Percentiles rank a stretch among this genome's conserved stretches.
These are phyloP conservation scores for Phenacoccus solenopsis DNA, from an alignment of 1,140 invertebrate species.

Conservation along the genomic window DNA sequence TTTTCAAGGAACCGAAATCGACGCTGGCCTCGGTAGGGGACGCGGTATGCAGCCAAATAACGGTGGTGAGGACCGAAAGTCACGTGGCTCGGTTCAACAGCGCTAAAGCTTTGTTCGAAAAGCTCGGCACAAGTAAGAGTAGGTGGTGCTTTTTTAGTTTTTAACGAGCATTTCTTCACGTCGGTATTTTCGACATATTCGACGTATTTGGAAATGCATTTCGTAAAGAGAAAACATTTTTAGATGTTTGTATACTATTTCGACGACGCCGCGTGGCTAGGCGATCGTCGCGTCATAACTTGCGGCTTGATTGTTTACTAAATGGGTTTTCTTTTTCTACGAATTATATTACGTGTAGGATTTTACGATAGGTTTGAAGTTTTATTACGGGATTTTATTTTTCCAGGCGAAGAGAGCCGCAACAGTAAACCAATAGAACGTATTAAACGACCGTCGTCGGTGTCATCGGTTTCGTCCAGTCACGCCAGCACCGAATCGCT, in stretches of 20 bases:
- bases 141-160: no score
- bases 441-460: slow-evolving; percentile 18
- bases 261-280: no score
- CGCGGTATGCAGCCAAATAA: slow-evolving; percentile 41
- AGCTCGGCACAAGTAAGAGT: slow-evolving; percentile 46
- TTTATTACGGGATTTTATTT: not conserved
- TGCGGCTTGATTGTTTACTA: no score
- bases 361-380: no score
- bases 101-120: slow-evolving; percentile 83
- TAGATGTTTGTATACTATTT: no score
- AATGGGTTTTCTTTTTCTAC: no score
- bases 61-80: slow-evolving; percentile 73
- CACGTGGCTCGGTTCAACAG: slow-evolving; percentile 83
- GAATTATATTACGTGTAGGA: no score
- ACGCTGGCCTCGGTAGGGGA: slow-evolving; percentile 15
- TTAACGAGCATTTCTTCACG: no score
- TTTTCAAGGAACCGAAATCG: slow-evolving; percentile 21
- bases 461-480: slow-evolving; percentile 24
- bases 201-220: no score
- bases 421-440: not conserved
- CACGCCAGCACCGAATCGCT: not conserved
- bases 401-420: not conserved
- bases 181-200: no score
- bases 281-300: no score
- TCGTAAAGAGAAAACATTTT: no score